phyloP scores from a whole-genome alignment of 2,797 vertebrate genomes.

The Sebastes dallii region DNA sequence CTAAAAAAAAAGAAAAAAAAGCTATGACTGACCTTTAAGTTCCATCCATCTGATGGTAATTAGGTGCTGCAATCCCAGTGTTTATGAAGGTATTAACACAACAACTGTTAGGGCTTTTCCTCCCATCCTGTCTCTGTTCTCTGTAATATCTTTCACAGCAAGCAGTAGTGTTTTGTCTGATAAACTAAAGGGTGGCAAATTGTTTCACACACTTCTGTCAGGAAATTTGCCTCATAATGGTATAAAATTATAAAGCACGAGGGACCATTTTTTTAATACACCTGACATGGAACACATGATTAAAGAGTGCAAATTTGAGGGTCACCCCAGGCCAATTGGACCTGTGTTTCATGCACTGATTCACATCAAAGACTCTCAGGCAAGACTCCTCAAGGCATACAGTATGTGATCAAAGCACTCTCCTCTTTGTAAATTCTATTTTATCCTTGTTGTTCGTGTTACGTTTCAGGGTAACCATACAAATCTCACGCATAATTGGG shows the following conservation, averaged over 20 bases:
- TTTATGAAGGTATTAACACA: conserved; percentile 81
- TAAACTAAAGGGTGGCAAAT: conserved; percentile 78
- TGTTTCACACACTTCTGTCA: conserved; percentile 70
- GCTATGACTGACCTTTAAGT: conserved; percentile 77
- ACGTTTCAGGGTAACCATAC: conserved; percentile 63
- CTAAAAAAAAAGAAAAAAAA: conserved; percentile 69
- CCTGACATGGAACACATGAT: conserved; percentile 76
- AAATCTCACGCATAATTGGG: conserved; percentile 61
- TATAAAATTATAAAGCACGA: conserved; percentile 50
- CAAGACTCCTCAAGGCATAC: conserved; percentile 79
- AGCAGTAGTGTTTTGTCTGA: conserved; percentile 51
- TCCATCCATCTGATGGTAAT: conserved; percentile 82
- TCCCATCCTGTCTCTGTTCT: conserved; percentile 58
- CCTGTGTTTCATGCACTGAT: conserved; percentile 78
- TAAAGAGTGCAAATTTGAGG: conserved; percentile 81
- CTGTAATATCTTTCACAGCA: conserved; percentile 23
- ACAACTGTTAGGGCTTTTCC: conserved; percentile 76
- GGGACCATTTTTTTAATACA: conserved; percentile 67
- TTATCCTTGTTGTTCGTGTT: conserved; percentile 77
- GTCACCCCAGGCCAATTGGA: conserved; percentile 77
- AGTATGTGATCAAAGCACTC: conserved; percentile 78
- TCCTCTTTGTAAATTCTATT: conserved; percentile 66
- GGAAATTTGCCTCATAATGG: conserved; percentile 63
- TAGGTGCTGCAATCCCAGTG: conserved; percentile 81
- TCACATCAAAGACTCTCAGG: conserved; percentile 81